These are phyloP conservation scores for Caligus rogercresseyi DNA, from an alignment of 1,140 invertebrate species.

Conservation along the genomic window DNA sequence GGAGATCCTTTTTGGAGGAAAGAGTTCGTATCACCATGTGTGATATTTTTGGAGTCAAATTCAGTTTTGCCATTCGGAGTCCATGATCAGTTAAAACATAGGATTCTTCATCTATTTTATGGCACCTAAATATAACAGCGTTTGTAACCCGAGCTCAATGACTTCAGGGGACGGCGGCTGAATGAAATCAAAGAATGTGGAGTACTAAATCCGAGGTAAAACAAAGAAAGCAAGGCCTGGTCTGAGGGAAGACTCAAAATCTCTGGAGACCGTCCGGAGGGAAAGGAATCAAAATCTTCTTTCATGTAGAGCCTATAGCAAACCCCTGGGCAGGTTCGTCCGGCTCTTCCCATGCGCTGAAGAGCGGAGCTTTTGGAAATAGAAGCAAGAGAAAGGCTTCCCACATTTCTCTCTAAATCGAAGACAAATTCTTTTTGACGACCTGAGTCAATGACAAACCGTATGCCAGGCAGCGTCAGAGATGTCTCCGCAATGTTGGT, in stretches of 20 bases:
- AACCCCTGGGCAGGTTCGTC: slow-evolving; percentile 92
- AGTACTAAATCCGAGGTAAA: not conserved
- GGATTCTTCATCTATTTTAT: not conserved
- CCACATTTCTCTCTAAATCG: slow-evolving; percentile 98
- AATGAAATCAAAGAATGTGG: not conserved
- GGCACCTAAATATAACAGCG: not conserved
- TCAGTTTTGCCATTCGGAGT: not conserved
- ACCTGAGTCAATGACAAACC: slow-evolving; percentile 38
- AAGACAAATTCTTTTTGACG: slow-evolving; percentile 56
- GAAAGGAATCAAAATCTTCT: not conserved
- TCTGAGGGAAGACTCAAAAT: not conserved
- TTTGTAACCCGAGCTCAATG: not conserved
- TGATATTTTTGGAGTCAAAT: not conserved
- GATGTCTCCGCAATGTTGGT: slow-evolving; percentile 33
- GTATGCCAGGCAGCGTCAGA: slow-evolving; percentile 40
- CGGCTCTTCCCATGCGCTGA: slow-evolving; percentile 85
- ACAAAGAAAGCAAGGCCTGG: not conserved
- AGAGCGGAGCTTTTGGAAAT: slow-evolving; percentile 97
- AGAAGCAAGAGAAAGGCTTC: slow-evolving; percentile 92
- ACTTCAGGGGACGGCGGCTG: not conserved
- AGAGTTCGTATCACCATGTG: not conserved
- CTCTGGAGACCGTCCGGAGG: not conserved
- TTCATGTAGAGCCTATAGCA: slow-evolving; percentile 89
- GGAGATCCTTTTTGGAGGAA: not conserved
- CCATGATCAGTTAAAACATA: not conserved